A percentile compares a stretch with the other conserved stretches of the same genome.
These are phyloP conservation scores for Macrosteles quadrilineatus DNA, from an alignment of 1,140 invertebrate species.

Conservation along the genomic window DNA sequence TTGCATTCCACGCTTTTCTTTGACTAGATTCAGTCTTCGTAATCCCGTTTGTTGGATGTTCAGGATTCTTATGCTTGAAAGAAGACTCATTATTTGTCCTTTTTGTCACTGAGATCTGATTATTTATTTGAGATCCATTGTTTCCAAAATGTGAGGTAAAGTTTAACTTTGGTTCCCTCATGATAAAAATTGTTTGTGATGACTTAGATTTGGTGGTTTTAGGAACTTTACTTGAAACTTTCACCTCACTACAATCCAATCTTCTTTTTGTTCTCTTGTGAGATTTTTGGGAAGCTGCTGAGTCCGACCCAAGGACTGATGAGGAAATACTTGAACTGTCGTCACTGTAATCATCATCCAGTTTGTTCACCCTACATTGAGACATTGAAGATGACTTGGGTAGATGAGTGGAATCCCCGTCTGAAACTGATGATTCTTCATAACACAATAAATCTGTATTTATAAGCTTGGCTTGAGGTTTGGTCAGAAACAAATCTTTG, in stretches of 20 bases:
- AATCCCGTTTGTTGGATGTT: background rate
- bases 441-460: background rate
- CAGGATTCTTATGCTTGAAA: background rate
- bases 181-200: background rate
- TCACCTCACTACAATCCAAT: background rate
- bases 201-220: background rate
- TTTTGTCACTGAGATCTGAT: background rate
- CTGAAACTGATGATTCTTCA: background rate
- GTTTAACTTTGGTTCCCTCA: constrained; percentile 3
- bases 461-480: background rate
- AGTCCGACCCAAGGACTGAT: background rate
- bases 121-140: background rate
- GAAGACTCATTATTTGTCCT: background rate
- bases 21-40: constrained; percentile 2
- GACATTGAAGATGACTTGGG: background rate
- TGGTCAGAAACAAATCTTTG: too few species aligned
- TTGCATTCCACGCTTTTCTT: constrained; percentile 8
- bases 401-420: background rate
- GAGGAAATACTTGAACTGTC: constrained; percentile 23
- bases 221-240: background rate
- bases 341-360: constrained; percentile 7
- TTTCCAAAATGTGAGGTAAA: background rate
- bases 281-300: background rate
- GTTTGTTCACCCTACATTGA: background rate
- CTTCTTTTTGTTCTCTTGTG: background rate